These are phyloP conservation scores for Helicoverpa assulta DNA, from an alignment of 2,888 invertebrate genomes.

Conservation along the genomic window DNA sequence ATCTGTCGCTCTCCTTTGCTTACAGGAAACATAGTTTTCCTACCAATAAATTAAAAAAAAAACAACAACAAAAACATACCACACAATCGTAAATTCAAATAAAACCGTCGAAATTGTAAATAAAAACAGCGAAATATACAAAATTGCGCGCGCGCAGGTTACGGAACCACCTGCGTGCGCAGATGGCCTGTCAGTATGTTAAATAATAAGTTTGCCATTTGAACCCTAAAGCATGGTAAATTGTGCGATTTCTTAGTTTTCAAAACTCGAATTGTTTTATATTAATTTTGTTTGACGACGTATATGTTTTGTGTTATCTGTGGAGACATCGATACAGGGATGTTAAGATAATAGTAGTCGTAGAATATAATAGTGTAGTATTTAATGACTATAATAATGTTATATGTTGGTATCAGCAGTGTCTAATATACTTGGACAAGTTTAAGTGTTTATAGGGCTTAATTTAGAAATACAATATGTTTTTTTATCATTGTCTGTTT, in stretches of 20 bases:
- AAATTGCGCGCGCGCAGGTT: slow-evolving; percentile 53
- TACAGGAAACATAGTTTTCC: slow-evolving; percentile 30
- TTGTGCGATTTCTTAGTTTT: slow-evolving; percentile 32
- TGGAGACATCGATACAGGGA: background rate
- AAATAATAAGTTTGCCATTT: slow-evolving; percentile 61
- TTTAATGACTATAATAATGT: background rate
- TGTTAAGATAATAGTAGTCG: background rate
- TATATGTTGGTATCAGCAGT: background rate
- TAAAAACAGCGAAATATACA: slow-evolving; percentile 47
- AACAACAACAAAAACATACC: slow-evolving; percentile 21
- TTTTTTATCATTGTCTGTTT: no score
- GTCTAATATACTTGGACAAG: slow-evolving; percentile 15
- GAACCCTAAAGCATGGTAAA: slow-evolving; percentile 48
- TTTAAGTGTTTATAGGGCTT: background rate
- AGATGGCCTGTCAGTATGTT: slow-evolving; percentile 59
- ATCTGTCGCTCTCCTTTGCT: background rate
- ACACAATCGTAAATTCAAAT: slow-evolving; percentile 60
- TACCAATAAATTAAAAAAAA: slow-evolving; percentile 8
- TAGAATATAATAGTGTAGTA: background rate
- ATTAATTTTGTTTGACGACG: slow-evolving; percentile 25
- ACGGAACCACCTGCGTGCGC: slow-evolving; percentile 60
- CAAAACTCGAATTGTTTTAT: slow-evolving; percentile 10
- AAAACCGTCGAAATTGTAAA: slow-evolving; percentile 60
- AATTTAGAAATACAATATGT: background rate
- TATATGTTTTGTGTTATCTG: background rate